Evolutionary conservation across 2,113 vertebrate species (phyloP).

Genomic region (Picathartes gymnocephalus): DNA sequence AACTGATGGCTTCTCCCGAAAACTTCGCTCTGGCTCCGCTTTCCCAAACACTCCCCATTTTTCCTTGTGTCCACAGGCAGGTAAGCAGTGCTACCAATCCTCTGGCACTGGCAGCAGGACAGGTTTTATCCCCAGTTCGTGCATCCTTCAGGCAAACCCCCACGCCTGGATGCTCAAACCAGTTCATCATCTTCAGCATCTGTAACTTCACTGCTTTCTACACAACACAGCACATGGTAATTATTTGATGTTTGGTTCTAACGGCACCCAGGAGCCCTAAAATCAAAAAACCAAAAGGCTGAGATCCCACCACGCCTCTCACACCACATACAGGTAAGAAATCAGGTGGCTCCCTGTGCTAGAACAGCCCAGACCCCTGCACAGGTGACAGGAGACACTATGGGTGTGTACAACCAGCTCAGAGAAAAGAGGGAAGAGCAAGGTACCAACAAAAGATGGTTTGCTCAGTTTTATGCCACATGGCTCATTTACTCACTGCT

Average conservation of each 20-base stretch:
- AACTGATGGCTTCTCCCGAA: not conserved
- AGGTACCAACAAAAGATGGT: not conserved
- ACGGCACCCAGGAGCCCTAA: not conserved
- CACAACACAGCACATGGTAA: accelerated
- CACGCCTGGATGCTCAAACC: not conserved
- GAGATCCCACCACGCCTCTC: not conserved
- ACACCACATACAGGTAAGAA: accelerated
- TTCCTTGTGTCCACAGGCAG: not conserved
- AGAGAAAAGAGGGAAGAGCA: not conserved
- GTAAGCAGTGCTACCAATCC: not conserved
- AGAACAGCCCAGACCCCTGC: not conserved
- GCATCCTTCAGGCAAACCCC: not conserved
- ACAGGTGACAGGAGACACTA: not conserved
- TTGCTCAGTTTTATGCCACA: not conserved
- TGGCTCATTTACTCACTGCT: conserved; percentile 42
- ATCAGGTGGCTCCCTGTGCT: not conserved
- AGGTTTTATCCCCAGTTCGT: not conserved
- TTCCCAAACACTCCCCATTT: not conserved
- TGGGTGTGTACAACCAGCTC: accelerated
- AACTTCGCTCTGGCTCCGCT: accelerated
- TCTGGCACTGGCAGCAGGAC: not conserved
- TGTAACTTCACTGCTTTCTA: not conserved
- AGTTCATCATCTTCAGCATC: not conserved
- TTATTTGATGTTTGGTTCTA: not conserved
- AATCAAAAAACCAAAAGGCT: not conserved